phyloP scores from a whole-genome alignment of 2,888 invertebrate genomes.

The Axea sp. region DNA sequence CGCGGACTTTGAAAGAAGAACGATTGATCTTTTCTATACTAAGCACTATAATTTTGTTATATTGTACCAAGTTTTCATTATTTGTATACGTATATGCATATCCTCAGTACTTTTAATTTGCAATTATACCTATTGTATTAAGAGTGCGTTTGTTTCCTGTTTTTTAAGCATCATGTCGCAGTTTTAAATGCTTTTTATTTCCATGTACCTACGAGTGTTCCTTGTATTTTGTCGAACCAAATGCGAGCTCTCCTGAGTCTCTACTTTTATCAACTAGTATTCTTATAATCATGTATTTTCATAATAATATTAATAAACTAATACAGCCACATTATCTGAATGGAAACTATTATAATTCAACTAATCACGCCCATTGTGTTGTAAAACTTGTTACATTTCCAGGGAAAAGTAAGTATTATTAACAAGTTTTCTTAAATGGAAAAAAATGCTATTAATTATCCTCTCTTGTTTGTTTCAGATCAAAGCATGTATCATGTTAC shows the following conservation, averaged over 20 bases:
- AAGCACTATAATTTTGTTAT: constrained; percentile 5
- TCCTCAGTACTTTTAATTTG: constrained; percentile 35
- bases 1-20: not conserved
- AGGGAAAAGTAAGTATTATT: too few species aligned
- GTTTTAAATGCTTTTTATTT: constrained; percentile 40
- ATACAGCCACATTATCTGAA: constrained; percentile 28
- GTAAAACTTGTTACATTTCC: too few species aligned
- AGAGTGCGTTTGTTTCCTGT: constrained; percentile 52
- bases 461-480: constrained; percentile 36
- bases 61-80: constrained; percentile 22
- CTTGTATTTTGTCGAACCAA: constrained; percentile 55
- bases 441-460: too few species aligned
- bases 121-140: constrained; percentile 45
- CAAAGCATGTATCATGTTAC: too few species aligned
- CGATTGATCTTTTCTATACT: too few species aligned
- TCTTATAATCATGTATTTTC: constrained; percentile 77
- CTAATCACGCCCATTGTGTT: too few species aligned
- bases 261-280: constrained; percentile 67
- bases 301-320: constrained; percentile 75
- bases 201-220: constrained; percentile 54
- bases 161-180: constrained; percentile 11
- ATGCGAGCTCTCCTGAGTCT: constrained; percentile 46
- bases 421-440: too few species aligned
- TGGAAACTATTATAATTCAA: constrained; percentile 12
- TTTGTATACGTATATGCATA: constrained; percentile 29